Evolutionary conservation across 2,113 vertebrate species (phyloP).

Genomic region (Chinchilla lanigera): DNA sequence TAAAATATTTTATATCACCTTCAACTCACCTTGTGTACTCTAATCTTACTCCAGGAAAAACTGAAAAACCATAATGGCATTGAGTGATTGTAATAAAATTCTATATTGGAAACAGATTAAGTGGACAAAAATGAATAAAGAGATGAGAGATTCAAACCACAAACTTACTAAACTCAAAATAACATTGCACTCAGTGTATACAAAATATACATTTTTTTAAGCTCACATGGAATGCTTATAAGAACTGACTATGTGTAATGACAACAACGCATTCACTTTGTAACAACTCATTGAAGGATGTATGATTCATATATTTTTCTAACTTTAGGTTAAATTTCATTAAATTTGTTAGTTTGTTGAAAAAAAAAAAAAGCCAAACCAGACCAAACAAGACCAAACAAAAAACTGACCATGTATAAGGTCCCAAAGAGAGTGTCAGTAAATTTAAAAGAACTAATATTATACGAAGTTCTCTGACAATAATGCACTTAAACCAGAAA

Average conservation of each 20-base stretch:
- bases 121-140: slow-evolving; percentile 48
- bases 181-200: slow-evolving; percentile 19
- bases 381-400: not conserved
- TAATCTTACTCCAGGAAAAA: slow-evolving; percentile 66
- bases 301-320: slow-evolving; percentile 9
- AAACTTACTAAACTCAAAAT: slow-evolving; percentile 18
- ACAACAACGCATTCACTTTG: not conserved
- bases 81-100: slow-evolving; percentile 55
- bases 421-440: not conserved
- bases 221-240: not conserved
- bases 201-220: not conserved
- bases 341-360: not conserved
- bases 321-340: not conserved
- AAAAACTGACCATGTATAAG: not conserved
- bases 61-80: slow-evolving; percentile 6
- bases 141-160: slow-evolving; percentile 8
- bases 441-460: slow-evolving; percentile 55
- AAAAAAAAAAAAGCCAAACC: not conserved
- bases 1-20: slow-evolving; percentile 65
- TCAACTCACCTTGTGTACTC: slow-evolving; percentile 32
- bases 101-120: slow-evolving; percentile 42
- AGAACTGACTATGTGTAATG: not conserved
- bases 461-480: slow-evolving; percentile 20
- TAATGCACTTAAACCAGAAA: slow-evolving; percentile 35
- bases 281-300: slow-evolving; percentile 40